Evolutionary conservation across 1,140 invertebrate genomes (phyloP).

Genomic region (Episyrphus balteatus): DNA sequence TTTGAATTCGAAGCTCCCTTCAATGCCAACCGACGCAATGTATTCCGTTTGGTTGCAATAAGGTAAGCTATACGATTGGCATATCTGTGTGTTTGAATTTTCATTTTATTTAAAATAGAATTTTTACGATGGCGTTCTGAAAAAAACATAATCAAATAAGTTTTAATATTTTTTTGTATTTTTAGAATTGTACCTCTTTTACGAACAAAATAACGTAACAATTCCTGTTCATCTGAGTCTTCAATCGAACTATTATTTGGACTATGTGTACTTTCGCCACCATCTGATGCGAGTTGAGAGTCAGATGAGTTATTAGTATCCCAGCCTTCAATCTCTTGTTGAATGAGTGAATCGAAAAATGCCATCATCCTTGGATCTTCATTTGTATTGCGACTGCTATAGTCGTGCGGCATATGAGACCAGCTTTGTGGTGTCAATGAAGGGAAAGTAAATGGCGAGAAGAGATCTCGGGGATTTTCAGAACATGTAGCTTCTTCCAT

Average conservation of each 20-base stretch:
- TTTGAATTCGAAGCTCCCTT: conserved; percentile 10
- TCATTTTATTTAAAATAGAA: not conserved
- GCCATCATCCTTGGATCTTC: conserved; percentile 94
- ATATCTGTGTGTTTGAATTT: conserved; percentile 6
- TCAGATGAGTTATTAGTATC: conserved; percentile 40
- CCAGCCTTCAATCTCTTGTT: conserved; percentile 76
- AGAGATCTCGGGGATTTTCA: conserved; percentile 64
- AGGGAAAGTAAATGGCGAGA: conserved; percentile 77
- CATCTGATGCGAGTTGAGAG: conserved; percentile 19
- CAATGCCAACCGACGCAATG: conserved; percentile 27
- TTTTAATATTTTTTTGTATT: too few relatives aligned
- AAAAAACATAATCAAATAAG: not conserved
- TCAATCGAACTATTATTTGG: conserved; percentile 8
- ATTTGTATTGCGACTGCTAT: conserved; percentile 68
- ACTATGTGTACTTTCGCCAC: conserved; percentile 8
- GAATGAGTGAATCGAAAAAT: conserved; percentile 88
- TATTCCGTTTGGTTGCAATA: conserved; percentile 31
- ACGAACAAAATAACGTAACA: not conserved
- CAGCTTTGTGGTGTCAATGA: conserved; percentile 67
- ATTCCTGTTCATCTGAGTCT: conserved; percentile 6
- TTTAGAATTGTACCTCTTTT: too few relatives aligned
- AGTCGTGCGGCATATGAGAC: conserved; percentile 65
- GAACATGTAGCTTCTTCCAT: conserved; percentile 43
- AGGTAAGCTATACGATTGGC: conserved; percentile 32
- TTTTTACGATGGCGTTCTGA: conserved; percentile 1